Conservation (phyloP, 2,888 invertebrate species). For the Drosophila falleni region DNA sequence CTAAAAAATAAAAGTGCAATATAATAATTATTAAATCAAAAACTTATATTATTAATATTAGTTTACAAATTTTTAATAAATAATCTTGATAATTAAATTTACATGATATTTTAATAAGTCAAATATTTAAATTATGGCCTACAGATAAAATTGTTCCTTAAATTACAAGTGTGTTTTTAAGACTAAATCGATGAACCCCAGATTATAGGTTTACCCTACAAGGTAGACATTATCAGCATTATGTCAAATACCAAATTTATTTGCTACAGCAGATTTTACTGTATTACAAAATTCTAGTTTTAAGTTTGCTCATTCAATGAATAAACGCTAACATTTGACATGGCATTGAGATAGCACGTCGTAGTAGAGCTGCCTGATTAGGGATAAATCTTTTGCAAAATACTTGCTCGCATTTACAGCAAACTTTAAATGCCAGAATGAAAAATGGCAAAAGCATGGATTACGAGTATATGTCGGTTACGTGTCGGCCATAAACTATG, state of each 20-base stretch:
- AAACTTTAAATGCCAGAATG: slow-evolving; percentile 28
- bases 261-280: not conserved
- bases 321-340: slow-evolving; percentile 36
- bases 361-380: slow-evolving; percentile 24
- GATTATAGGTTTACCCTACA: no score
- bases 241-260: not conserved
- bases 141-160: no score
- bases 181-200: no score
- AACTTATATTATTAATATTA: no score
- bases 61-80: no score
- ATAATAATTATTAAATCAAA: no score
- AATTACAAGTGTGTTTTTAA: no score
- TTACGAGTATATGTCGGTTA: slow-evolving; percentile 39
- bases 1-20: no score
- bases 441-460: slow-evolving; percentile 27
- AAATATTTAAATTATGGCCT: no score
- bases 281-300: not conserved
- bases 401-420: slow-evolving; percentile 42
- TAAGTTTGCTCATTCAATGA: not conserved
- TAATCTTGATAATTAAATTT: no score
- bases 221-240: not conserved
- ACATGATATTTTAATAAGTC: no score
- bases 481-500: slow-evolving; percentile 59
- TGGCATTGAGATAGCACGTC: slow-evolving; percentile 25
- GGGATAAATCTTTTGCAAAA: slow-evolving; percentile 32